These are phyloP conservation scores for Pachypsylla venusta DNA, from an alignment of 1,140 invertebrate genomes.

Conservation along the genomic window DNA sequence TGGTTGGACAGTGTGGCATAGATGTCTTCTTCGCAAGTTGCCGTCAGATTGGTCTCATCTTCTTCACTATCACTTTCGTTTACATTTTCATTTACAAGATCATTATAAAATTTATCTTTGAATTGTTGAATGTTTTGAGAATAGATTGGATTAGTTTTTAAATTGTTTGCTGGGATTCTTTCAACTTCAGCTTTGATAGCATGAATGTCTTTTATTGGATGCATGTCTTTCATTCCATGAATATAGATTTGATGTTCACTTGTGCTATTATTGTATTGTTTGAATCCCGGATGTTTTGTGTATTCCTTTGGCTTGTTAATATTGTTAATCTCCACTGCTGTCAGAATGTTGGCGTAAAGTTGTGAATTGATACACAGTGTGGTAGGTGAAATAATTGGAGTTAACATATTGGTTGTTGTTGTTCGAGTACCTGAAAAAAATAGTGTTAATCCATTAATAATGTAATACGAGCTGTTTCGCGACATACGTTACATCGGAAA, in stretches of 20 bases:
- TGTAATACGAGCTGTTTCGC: no score
- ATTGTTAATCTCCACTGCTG: neutral
- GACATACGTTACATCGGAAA: no score
- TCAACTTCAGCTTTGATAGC: neutral
- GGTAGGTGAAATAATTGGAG: no score
- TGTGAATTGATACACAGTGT: neutral
- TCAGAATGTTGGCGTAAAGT: neutral
- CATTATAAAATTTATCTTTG: slow-evolving; percentile 19
- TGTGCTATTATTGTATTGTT: neutral
- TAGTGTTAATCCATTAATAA: neutral
- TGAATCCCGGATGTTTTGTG: neutral
- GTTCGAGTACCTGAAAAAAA: neutral
- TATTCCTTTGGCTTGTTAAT: neutral
- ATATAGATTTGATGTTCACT: no score
- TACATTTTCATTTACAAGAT: slow-evolving; percentile 9
- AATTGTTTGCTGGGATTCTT: neutral
- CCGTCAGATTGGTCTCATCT: slow-evolving; percentile 27
- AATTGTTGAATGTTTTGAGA: slow-evolving; percentile 20
- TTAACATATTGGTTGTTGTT: neutral
- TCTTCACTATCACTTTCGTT: slow-evolving; percentile 34
- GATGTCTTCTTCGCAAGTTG: slow-evolving; percentile 32
- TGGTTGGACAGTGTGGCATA: slow-evolving; percentile 39
- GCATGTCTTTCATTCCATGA: no score
- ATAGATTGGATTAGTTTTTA: neutral
- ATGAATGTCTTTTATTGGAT: neutral